A percentile compares a stretch with the other conserved stretches of the same genome.
Evolutionary conservation across 2,113 vertebrate genomes (phyloP).

Genomic region (Smithornis capensis): DNA sequence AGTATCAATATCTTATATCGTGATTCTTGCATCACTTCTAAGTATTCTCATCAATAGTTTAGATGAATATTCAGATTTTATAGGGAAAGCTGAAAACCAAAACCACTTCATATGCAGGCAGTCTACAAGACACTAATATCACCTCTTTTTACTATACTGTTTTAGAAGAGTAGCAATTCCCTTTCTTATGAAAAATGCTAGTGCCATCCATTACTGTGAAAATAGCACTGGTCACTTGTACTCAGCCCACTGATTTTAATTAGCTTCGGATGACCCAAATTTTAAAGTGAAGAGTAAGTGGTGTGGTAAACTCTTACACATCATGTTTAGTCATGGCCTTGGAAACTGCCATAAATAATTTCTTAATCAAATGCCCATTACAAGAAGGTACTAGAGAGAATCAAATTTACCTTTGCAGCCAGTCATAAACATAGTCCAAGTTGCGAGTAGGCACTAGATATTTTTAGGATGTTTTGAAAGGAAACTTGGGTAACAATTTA

Average conservation of each 20-base stretch:
- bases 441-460: not conserved
- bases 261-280: not conserved
- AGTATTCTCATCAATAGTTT: not conserved
- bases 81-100: not conserved
- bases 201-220: fast-evolving
- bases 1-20: not conserved
- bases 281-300: not conserved
- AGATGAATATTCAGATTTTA: not conserved
- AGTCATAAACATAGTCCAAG: not conserved
- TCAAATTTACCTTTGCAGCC: not conserved
- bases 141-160: not conserved
- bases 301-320: not conserved
- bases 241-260: not conserved
- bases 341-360: not conserved
- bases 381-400: not conserved
- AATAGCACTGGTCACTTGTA: not conserved
- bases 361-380: not conserved
- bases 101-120: not conserved
- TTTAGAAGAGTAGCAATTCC: not conserved
- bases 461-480: not conserved
- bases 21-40: not conserved
- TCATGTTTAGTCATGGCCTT: not conserved
- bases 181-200: not conserved
- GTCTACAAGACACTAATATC: not conserved
- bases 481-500: not conserved